These are phyloP conservation scores for Sciaenops ocellatus DNA, from an alignment of 2,797 vertebrate genomes.

Conservation along the genomic window DNA sequence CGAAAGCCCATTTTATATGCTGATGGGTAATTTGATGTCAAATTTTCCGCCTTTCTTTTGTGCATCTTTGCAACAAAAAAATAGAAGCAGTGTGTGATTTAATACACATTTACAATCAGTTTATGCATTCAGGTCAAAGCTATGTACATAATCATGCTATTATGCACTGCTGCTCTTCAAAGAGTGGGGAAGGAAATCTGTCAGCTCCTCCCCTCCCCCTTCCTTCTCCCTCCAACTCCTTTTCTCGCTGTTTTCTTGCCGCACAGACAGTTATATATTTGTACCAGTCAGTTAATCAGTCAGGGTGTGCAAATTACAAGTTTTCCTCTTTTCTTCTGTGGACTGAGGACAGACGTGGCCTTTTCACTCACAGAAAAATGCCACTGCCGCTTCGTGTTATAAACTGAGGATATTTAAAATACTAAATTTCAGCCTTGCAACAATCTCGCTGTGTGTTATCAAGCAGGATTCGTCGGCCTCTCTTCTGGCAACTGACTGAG, in stretches of 20 bases:
- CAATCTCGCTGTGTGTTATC: conserved; percentile 8
- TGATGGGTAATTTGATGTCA: conserved; percentile 3
- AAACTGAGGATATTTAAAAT: conserved; percentile 32
- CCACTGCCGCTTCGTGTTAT: conserved; percentile 3
- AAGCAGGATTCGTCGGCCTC: conserved; percentile 46
- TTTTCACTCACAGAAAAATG: conserved; percentile 49
- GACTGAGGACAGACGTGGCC: conserved; percentile 41
- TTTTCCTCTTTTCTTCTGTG: conserved; percentile 29
- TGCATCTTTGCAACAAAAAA: conserved; percentile 20
- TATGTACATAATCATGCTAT: conserved; percentile 56
- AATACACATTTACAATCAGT: conserved; percentile 32
- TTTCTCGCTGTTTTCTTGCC: conserved; percentile 65
- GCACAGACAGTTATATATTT: conserved; percentile 62
- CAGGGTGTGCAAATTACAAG: conserved; percentile 31
- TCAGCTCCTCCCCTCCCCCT: conserved; percentile 67
- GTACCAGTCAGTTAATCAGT: conserved; percentile 41
- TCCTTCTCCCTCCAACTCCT: conserved; percentile 51
- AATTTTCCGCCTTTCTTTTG: neutral
- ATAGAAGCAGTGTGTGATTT: neutral
- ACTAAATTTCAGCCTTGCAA: conserved; percentile 12
- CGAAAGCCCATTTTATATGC: conserved; percentile 6
- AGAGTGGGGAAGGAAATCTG: conserved; percentile 67
- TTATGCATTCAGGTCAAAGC: conserved; percentile 74
- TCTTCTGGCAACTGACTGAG: conserved; percentile 58
- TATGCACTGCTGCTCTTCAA: conserved; percentile 68